Conservation (phyloP, 2,113 vertebrate genomes). For the Podiceps cristatus region DNA sequence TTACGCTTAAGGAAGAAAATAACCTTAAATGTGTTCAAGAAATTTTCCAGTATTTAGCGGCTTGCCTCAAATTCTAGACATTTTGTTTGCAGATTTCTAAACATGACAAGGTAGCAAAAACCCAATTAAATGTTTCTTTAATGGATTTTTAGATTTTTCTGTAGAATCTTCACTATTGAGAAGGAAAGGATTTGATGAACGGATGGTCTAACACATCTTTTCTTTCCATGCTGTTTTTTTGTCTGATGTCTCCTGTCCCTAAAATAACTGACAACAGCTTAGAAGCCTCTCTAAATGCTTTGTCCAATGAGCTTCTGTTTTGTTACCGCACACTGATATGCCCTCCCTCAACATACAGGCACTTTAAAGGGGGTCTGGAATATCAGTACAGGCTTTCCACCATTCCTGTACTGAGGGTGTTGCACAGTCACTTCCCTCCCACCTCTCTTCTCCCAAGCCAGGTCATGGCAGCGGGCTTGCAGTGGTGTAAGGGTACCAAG, state of each 20-base stretch:
- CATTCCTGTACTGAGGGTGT: neutral
- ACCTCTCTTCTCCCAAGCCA: neutral
- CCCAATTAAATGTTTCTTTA: neutral
- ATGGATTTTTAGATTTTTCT: neutral
- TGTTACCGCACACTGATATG: neutral
- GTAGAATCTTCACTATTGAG: neutral
- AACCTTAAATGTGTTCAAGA: neutral
- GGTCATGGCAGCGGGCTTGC: neutral
- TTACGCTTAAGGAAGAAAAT: neutral
- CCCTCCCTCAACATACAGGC: neutral
- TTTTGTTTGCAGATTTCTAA: neutral
- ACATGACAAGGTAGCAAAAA: neutral
- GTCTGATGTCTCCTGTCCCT: neutral
- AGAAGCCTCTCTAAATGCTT: neutral
- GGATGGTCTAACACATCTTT: neutral
- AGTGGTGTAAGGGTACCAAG: neutral
- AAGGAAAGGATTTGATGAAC: neutral
- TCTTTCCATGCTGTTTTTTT: neutral
- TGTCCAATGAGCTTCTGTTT: rapidly evolving
- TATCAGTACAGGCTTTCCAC: neutral
- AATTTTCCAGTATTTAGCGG: neutral
- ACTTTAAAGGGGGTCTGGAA: neutral
- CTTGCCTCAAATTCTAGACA: rapidly evolving
- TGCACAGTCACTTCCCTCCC: neutral
- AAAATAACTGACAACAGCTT: neutral